A percentile compares a stretch with the other conserved stretches of the same genome.
phyloP scores from a whole-genome alignment of 2,888 invertebrate species.

The Rosalia funebris region DNA sequence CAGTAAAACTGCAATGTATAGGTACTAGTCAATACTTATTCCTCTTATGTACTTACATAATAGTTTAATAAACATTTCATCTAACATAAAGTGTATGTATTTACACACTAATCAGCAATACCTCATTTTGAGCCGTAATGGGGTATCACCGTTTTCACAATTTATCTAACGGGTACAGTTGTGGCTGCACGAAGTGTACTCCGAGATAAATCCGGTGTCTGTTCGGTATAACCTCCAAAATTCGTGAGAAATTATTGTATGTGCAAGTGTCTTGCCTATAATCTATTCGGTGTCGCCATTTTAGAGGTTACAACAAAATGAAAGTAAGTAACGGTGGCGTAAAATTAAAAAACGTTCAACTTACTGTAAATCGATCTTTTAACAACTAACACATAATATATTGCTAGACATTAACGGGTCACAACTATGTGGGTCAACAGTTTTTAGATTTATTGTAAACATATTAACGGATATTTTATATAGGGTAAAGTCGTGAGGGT shows the following conservation, averaged over 20 bases:
- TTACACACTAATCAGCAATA: slow-evolving; percentile 43
- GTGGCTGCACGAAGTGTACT: no score
- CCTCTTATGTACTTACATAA: slow-evolving; percentile 53
- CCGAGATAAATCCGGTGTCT: no score
- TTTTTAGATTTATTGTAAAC: slow-evolving; percentile 35
- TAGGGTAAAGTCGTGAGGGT: slow-evolving; percentile 13
- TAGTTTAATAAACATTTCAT: slow-evolving; percentile 49
- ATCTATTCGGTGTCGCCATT: slow-evolving; percentile 30
- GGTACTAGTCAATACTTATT: slow-evolving; percentile 62
- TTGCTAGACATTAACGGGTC: slow-evolving; percentile 58
- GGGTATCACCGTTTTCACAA: slow-evolving; percentile 45
- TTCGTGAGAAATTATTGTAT: slow-evolving; percentile 28
- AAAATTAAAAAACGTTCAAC: slow-evolving; percentile 48
- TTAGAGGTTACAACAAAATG: slow-evolving; percentile 26
- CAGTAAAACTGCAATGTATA: slow-evolving; percentile 63
- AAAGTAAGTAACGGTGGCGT: slow-evolving; percentile 40
- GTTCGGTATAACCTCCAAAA: slow-evolving; percentile 31
- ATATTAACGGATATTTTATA: slow-evolving; percentile 25
- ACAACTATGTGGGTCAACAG: slow-evolving; percentile 51
- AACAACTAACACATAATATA: slow-evolving; percentile 59
- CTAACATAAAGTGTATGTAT: slow-evolving; percentile 50
- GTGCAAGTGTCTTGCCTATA: slow-evolving; percentile 32
- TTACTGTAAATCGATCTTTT: slow-evolving; percentile 48
- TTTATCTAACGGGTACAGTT: slow-evolving; percentile 7
- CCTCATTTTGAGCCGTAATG: slow-evolving; percentile 61